Base-by-base conservation (phyloP, 2,797 vertebrate genomes). In the Crocidura indochinensis region DNA sequence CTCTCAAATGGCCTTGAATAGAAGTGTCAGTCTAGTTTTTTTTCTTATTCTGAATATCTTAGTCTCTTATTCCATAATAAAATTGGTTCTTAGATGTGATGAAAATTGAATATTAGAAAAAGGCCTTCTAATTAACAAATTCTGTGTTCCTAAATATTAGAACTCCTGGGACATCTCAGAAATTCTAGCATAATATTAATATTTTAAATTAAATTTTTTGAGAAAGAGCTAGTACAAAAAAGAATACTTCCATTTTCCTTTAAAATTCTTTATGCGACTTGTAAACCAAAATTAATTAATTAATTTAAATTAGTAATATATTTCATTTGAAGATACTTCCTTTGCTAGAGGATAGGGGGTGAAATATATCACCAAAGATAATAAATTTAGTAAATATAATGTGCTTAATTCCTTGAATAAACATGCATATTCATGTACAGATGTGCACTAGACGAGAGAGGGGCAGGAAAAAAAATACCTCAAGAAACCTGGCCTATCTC, bases 1-100 rank as follows among this genome's bases (percentile, higher is more conserved):
- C 12, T 79, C 6, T 60, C 9, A 11, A 0, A 31, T 24, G 19
- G 1, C 24, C 14, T 5, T 26, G 2, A 8, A 0, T 8, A 2
- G 10, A 78, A 1, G 1, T 77, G 1, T 47, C 44, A 12, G 14
- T 2, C 65, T n/a, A 20, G 4, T 87, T 79, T 91, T 22, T 10
- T 74, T 86, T 3, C 15, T 5, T 24, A 53, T 71, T 51, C 69
- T n/a, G 10, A 49, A 31, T 31, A 64, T 3, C 8, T 17, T 68
- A 11, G 72, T 14, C 12, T 79, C 26, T 47, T 67, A 49, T 76
- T 79, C 67, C 84, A 2, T 14, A 75, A 10, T 65, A 4, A 89
- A 84, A 90, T 29, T 68, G 11, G 14, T 62, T 7, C 2, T 38
- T 82, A 47, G 56, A 17, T 81, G 11, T 26, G 38, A 38, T 38